Conservation (phyloP, 2,797 vertebrate species). For the Gallinago nigripennis region DNA sequence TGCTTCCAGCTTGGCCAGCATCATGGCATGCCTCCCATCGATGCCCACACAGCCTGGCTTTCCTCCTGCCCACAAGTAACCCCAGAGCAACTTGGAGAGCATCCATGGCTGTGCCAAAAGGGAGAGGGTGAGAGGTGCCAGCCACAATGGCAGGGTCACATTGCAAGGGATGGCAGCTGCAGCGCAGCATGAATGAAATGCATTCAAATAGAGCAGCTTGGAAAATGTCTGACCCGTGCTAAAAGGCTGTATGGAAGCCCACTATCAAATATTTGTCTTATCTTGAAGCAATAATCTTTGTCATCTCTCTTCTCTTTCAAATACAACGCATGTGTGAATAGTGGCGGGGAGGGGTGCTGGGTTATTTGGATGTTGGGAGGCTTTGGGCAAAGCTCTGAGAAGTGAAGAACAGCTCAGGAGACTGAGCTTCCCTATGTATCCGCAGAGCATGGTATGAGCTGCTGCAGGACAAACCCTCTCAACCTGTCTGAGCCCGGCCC, state of each 20-base stretch:
- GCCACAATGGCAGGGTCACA: neutral
- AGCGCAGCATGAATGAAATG: neutral
- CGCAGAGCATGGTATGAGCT: neutral
- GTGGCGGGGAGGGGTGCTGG: neutral
- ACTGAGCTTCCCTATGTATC: neutral
- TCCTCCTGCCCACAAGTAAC: neutral
- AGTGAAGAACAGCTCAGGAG: neutral
- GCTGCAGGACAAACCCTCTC: neutral
- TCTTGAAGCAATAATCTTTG: conserved; percentile 35
- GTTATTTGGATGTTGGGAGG: neutral
- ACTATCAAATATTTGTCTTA: conserved; percentile 55
- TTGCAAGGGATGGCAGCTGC: neutral
- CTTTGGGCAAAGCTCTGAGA: neutral
- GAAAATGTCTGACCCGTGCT: conserved; percentile 24
- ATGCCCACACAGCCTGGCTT: neutral
- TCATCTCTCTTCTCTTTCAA: neutral
- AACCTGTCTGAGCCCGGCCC: neutral
- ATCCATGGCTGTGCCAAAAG: neutral
- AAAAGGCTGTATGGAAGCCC: conserved; percentile 36
- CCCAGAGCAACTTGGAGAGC: neutral
- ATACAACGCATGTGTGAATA: neutral
- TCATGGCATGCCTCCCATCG: fast-evolving
- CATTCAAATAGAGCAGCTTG: conserved; percentile 24
- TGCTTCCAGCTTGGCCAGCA: neutral
- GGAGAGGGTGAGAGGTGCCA: neutral